A percentile compares a stretch with the other conserved stretches of the same genome.
phyloP scores from a whole-genome alignment of 2,113 vertebrate genomes.

The Epinephelus cyanopodus region DNA sequence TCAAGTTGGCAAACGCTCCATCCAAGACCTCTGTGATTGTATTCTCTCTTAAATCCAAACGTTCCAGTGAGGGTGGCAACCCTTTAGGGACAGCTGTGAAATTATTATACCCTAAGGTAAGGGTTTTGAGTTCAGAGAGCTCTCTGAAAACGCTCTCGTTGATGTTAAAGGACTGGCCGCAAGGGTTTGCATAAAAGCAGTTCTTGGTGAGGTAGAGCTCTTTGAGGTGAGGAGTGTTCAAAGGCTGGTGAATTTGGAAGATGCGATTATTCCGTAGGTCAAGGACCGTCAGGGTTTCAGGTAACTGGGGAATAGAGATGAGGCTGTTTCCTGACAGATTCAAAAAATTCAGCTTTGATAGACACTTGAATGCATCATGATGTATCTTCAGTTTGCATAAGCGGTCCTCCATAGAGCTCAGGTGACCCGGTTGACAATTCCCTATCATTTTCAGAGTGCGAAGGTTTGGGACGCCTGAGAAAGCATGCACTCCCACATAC shows the following conservation, averaged over 20 bases:
- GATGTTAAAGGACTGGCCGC: constrained; percentile 78
- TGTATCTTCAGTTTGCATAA: constrained; percentile 78
- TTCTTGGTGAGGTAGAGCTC: constrained; percentile 77
- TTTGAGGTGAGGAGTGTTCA: constrained; percentile 73
- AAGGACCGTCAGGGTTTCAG: constrained; percentile 72
- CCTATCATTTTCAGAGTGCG: constrained; percentile 71
- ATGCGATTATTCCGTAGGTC: constrained; percentile 82
- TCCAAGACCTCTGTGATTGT: constrained; percentile 75
- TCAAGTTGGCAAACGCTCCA: constrained; percentile 77
- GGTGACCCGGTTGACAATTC: constrained; percentile 77
- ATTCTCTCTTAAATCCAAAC: constrained; percentile 84
- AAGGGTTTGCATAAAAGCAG: constrained; percentile 85
- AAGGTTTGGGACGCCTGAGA: constrained; percentile 81
- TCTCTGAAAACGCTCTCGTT: constrained; percentile 67
- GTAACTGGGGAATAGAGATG: constrained; percentile 78
- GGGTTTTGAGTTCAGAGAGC: constrained; percentile 73
- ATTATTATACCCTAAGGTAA: constrained; percentile 87
- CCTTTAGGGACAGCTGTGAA: constrained; percentile 82
- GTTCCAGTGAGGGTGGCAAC: constrained; percentile 81
- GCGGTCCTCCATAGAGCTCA: constrained; percentile 35
- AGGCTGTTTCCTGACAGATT: constrained; percentile 84
- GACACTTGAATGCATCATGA: constrained; percentile 68
- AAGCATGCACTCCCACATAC: constrained; percentile 51
- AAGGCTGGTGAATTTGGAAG: constrained; percentile 62
- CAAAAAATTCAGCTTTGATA: constrained; percentile 72